Evolutionary conservation across 1,140 invertebrate species (phyloP).

Genomic region (Medauroidea extradentata): DNA sequence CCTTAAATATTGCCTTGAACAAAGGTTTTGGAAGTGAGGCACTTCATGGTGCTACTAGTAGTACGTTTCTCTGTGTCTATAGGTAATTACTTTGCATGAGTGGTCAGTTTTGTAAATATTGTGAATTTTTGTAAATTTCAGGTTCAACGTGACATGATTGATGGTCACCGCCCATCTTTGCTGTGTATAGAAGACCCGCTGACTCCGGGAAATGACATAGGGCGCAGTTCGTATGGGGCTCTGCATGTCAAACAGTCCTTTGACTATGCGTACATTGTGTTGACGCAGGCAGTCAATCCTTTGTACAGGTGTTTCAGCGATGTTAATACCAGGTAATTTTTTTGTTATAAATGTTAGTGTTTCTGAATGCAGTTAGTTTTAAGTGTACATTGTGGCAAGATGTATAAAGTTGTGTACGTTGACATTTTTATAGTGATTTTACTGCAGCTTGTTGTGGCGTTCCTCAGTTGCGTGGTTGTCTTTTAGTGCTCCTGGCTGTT

Average conservation of each 20-base stretch:
- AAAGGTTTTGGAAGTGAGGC: too few species aligned
- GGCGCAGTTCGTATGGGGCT: slow-evolving; percentile 91
- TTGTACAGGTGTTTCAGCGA: slow-evolving; percentile 54
- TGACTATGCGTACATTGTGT: slow-evolving; percentile 86
- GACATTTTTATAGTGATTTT: too few species aligned
- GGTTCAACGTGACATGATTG: slow-evolving; percentile 85
- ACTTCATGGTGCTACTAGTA: too few species aligned
- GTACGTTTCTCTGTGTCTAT: too few species aligned
- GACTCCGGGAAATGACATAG: slow-evolving; percentile 91
- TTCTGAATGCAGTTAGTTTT: too few species aligned
- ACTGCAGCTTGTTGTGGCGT: too few species aligned
- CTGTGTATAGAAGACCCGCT: slow-evolving; percentile 98
- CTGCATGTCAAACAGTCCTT: slow-evolving; percentile 91
- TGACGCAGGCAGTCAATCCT: slow-evolving; percentile 76
- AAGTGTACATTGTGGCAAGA: too few species aligned
- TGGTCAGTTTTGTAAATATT: not conserved
- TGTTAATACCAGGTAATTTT: slow-evolving; percentile 46
- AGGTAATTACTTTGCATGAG: too few species aligned
- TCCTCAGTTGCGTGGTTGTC: too few species aligned
- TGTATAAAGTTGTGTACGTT: too few species aligned
- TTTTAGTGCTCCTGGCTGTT: too few species aligned
- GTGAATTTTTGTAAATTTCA: slow-evolving; percentile 27
- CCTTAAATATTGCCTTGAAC: too few species aligned
- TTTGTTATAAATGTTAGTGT: not conserved
- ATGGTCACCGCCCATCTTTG: slow-evolving; percentile 86